Evolutionary conservation across 2,113 vertebrate species (phyloP), one percentile per base, ranked within the genome.

Genomic region (Chaetops frenatus): DNA sequence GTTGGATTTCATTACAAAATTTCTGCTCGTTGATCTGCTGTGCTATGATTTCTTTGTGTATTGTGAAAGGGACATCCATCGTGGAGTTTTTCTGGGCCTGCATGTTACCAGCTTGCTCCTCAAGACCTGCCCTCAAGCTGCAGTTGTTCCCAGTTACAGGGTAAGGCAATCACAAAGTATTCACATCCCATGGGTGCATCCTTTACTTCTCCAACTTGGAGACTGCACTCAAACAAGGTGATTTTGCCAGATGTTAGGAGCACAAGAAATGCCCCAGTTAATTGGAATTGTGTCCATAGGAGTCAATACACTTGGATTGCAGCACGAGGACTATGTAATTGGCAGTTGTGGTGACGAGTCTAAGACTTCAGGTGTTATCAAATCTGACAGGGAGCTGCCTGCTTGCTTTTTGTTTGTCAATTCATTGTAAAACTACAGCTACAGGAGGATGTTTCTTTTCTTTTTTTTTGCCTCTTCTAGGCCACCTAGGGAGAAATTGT

Each of bases 51-150:
- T 27, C 44, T 25, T 80, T 76, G 77, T 69, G 35, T 65, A 18
- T 22, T 56, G 16, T 88, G 83, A 66, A 86, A 82, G 64, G 45
- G 48, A 25, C 18, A 31, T 70, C 71, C 5, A 2, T 82, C 2
- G 0, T 24, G 28, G 19, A 31, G 11, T 51, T 62, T 88, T 92
- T 79, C 58, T 65, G 22, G 27, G 44, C 29, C 5, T 35, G 15
- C 3, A 0, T 0, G 12, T 21, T 65, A 36, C 14, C 36, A 67
- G 0, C 51, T 57, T 60, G 48, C 35, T 58, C 45, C 23, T 57
- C 14, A 17, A 38, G 51, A 40, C 35, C 38, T 78, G 76, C 33
- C 18, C 27, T 44, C 7, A 0, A 67, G 36, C 48, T 1, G 0
- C 31, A 14, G 53, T 47, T 70, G 27, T 71, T 92, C 28, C 83